Conservation (phyloP, 2,113 vertebrate genomes). For the Lutjanus erythropterus region DNA sequence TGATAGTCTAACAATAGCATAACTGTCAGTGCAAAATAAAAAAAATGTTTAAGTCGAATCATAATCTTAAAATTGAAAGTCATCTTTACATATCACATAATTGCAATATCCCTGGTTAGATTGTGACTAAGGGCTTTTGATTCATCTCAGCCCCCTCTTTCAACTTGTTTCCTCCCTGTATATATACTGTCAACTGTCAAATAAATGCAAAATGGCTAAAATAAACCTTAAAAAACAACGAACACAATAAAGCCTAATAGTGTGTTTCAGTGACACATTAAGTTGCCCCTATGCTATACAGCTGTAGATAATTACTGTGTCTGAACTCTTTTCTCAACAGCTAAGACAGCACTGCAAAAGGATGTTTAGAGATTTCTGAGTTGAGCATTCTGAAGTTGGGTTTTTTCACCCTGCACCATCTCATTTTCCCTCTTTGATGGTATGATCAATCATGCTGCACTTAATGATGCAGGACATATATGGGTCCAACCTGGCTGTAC, state of each 20-base stretch:
- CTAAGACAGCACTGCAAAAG: not conserved
- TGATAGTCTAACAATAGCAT: too few species aligned
- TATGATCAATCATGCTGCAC: not conserved
- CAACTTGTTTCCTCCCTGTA: not conserved
- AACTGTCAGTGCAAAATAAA: too few species aligned
- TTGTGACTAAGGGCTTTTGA: not conserved
- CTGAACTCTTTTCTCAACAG: not conserved
- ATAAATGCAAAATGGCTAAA: not conserved
- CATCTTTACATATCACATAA: not conserved
- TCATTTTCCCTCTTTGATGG: not conserved
- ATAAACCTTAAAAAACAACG: not conserved
- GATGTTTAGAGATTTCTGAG: not conserved
- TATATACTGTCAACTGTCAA: not conserved
- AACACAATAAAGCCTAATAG: slow-evolving; percentile 1
- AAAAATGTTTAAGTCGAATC: too few species aligned
- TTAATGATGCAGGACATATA: not conserved
- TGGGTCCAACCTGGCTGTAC: not conserved
- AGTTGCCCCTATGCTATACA: not conserved
- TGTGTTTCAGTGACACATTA: not conserved
- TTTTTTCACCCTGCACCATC: not conserved
- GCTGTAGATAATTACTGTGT: slow-evolving; percentile 3
- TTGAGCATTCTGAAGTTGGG: not conserved
- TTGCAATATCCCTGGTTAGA: not conserved
- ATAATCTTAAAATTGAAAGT: too few species aligned
- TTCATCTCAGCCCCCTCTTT: not conserved